These are phyloP conservation scores for Pseudobourletiella spinata DNA, from an alignment of 1,140 invertebrate species.

Conservation along the genomic window DNA sequence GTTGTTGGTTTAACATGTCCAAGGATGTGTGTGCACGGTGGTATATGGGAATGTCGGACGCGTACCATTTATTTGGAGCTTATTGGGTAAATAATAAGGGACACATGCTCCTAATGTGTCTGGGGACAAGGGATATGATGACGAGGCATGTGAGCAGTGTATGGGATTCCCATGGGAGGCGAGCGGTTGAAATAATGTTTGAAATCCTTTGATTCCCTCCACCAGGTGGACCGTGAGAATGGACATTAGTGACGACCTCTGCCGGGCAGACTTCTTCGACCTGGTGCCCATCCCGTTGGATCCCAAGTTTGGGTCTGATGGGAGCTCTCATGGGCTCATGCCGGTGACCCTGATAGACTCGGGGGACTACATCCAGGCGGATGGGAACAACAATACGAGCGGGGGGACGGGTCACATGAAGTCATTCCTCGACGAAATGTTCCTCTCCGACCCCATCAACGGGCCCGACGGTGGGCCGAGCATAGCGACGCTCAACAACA, in stretches of 20 bases:
- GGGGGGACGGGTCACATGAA: conserved; percentile 40
- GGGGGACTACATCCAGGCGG: conserved; percentile 41
- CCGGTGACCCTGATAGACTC: conserved; percentile 34
- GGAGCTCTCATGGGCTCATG: conserved; percentile 9
- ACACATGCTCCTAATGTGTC: too few relatives aligned
- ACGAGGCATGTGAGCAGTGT: too few relatives aligned
- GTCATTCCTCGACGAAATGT: conserved; percentile 34
- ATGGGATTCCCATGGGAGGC: too few relatives aligned
- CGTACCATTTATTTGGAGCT: too few relatives aligned
- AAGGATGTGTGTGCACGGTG: too few relatives aligned
- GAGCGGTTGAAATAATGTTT: too few relatives aligned
- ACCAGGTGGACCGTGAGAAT: too few relatives aligned
- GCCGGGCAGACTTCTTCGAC: conserved; percentile 75
- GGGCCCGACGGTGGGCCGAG: neutral
- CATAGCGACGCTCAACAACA: neutral
- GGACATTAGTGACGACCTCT: conserved; percentile 50
- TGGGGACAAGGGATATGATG: too few relatives aligned
- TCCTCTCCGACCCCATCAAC: conserved; percentile 16
- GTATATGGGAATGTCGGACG: too few relatives aligned
- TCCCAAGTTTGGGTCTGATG: conserved; percentile 5
- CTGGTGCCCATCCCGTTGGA: conserved; percentile 56
- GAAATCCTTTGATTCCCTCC: too few relatives aligned
- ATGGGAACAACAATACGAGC: conserved; percentile 57
- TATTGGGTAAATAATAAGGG: too few relatives aligned
- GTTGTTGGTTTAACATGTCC: too few relatives aligned